Conservation (phyloP, 2,113 vertebrate species). For the Entelurus aequoreus region DNA sequence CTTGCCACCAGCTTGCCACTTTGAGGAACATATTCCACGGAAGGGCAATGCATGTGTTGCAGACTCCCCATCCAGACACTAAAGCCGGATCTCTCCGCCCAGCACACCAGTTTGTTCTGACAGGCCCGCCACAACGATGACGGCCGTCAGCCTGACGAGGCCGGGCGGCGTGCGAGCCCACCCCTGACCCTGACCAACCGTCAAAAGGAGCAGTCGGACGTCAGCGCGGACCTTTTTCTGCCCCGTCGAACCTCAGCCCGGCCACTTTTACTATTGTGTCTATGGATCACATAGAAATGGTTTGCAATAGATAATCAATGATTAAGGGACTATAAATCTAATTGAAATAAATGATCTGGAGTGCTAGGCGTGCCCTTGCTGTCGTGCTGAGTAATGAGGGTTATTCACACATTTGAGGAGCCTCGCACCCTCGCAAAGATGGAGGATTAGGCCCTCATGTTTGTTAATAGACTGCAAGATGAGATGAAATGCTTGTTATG, state of each 20-base stretch:
- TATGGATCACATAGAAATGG: background rate
- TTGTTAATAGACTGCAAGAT: background rate
- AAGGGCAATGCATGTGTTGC: slow-evolving; percentile 86
- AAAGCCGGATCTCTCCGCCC: slow-evolving; percentile 70
- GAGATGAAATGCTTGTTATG: background rate
- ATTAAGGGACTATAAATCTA: slow-evolving; percentile 36
- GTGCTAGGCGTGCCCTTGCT: background rate
- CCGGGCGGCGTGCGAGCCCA: slow-evolving; percentile 84
- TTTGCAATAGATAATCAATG: slow-evolving; percentile 19
- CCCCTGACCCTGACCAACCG: slow-evolving; percentile 75
- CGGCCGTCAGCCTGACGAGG: slow-evolving; percentile 77
- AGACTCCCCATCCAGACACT: slow-evolving; percentile 81
- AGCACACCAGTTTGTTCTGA: slow-evolving; percentile 84
- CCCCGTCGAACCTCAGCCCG: slow-evolving; percentile 77
- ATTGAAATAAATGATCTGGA: slow-evolving; percentile 33
- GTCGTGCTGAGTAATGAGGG: background rate
- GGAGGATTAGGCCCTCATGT: background rate
- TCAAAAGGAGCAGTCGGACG: slow-evolving; percentile 90
- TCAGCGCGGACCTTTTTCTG: slow-evolving; percentile 73
- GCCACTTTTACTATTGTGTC: background rate
- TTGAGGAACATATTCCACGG: slow-evolving; percentile 90
- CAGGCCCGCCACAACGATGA: slow-evolving; percentile 91
- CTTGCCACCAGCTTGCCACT: slow-evolving; percentile 84
- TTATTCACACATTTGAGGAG: slow-evolving; percentile 1
- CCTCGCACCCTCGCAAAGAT: background rate